phyloP scores from a whole-genome alignment of 2,888 invertebrate genomes.

The Rhamnusium bicolor region DNA sequence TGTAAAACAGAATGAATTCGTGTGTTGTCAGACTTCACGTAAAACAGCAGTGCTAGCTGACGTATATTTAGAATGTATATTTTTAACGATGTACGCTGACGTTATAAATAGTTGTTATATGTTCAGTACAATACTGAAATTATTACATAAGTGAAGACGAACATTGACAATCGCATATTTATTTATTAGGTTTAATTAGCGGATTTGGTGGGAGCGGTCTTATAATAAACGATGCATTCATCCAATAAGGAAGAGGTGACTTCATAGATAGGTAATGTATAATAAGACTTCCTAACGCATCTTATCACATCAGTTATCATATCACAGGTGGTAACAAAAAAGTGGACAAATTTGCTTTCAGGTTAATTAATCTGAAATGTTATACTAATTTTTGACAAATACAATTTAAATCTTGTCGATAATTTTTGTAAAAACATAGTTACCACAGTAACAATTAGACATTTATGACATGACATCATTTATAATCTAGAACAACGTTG shows the following conservation, averaged over 20 bases:
- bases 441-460: neutral
- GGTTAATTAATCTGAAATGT: neutral
- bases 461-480: constrained; percentile 3
- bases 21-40: constrained; percentile 44
- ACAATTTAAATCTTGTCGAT: neutral
- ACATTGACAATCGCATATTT: constrained; percentile 45
- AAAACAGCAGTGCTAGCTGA: constrained; percentile 41
- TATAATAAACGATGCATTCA: constrained; percentile 33
- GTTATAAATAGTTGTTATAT: constrained; percentile 62
- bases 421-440: neutral
- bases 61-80: constrained; percentile 65
- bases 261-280: constrained; percentile 15
- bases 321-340: neutral
- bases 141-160: constrained; percentile 53
- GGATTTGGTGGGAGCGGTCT: constrained; percentile 44
- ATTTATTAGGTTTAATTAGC: constrained; percentile 47
- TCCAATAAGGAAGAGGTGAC: constrained; percentile 26
- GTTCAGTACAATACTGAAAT: constrained; percentile 46
- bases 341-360: neutral
- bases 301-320: too few species aligned
- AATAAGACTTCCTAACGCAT: neutral
- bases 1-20: constrained; percentile 35
- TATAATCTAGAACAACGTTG: neutral
- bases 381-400: neutral
- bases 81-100: constrained; percentile 61